A percentile compares a stretch with the other conserved stretches of the same genome.
Conservation (phyloP, 2,888 invertebrate genomes). For the Rhamphomyia laevipes region DNA sequence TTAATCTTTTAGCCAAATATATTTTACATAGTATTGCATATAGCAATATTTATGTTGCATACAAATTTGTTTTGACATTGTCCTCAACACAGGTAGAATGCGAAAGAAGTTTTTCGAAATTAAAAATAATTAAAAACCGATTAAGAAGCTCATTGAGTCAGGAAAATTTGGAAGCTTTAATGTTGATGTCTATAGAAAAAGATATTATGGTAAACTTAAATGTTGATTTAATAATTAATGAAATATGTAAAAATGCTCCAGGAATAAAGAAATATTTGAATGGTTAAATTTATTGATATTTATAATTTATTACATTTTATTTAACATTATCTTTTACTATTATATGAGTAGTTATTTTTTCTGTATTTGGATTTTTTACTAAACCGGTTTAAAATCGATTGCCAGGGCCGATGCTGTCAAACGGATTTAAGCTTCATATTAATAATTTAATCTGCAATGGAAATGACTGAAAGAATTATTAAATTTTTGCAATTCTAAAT, state of each 20-base stretch:
- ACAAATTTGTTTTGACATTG: constrained; percentile 1
- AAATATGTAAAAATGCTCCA: neutral
- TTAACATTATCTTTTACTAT: too few relatives aligned
- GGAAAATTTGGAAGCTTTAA: constrained; percentile 1
- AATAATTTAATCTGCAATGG: too few relatives aligned
- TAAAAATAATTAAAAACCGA: neutral
- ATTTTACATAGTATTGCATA: neutral
- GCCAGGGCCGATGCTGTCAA: too few relatives aligned
- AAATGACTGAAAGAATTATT: too few relatives aligned
- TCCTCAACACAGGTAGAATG: constrained; percentile 1
- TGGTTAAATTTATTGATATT: neutral
- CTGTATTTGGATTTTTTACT: too few relatives aligned
- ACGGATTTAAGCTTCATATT: too few relatives aligned
- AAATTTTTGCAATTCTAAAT: too few relatives aligned
- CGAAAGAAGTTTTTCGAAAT: neutral
- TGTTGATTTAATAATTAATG: neutral
- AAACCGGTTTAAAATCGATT: too few relatives aligned
- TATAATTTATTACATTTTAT: neutral
- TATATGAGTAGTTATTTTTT: too few relatives aligned
- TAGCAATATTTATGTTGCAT: constrained; percentile 1
- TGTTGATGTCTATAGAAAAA: neutral
- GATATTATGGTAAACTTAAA: neutral
- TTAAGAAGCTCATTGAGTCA: constrained; percentile 1
- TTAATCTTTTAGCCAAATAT: constrained; percentile 1
- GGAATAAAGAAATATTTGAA: neutral